phyloP scores from a whole-genome alignment of 2,888 invertebrate genomes.

The Heliothis peltigera region DNA sequence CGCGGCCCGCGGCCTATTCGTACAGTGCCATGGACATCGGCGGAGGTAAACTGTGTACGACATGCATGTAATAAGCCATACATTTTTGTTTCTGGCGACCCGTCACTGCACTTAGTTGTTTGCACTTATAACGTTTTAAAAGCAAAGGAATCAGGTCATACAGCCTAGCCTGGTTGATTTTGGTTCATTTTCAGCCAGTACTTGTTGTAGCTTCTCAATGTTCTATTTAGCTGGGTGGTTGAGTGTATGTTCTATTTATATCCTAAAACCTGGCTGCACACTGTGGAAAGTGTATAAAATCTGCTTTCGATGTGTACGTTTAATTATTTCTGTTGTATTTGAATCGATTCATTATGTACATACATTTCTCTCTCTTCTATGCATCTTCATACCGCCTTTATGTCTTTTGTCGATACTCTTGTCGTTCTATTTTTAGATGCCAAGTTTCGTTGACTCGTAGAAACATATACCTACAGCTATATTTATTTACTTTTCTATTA shows the following conservation, averaged over 20 bases:
- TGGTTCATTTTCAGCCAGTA: slow-evolving; percentile 67
- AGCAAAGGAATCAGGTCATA: slow-evolving; percentile 62
- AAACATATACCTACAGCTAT: neutral
- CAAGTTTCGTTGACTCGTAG: slow-evolving; percentile 32
- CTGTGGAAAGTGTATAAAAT: slow-evolving; percentile 63
- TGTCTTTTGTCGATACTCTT: slow-evolving; percentile 33
- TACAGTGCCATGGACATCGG: slow-evolving; percentile 85
- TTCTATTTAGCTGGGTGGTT: slow-evolving; percentile 75
- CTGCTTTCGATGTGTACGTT: slow-evolving; percentile 61
- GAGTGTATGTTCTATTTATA: slow-evolving; percentile 85
- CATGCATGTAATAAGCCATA: slow-evolving; percentile 79
- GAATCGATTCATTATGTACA: slow-evolving; percentile 31
- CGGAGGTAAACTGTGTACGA: slow-evolving; percentile 85
- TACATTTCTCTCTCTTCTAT: slow-evolving; percentile 34
- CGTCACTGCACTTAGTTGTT: slow-evolving; percentile 77
- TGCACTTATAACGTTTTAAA: slow-evolving; percentile 71
- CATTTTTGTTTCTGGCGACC: slow-evolving; percentile 68
- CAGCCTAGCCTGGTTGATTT: slow-evolving; percentile 64
- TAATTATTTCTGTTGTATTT: slow-evolving; percentile 47
- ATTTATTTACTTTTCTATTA: slow-evolving; percentile 53
- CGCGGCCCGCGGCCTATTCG: slow-evolving; percentile 74
- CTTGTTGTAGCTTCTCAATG: slow-evolving; percentile 64
- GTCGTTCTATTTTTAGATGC: slow-evolving; percentile 51
- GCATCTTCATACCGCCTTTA: slow-evolving; percentile 38
- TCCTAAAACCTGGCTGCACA: slow-evolving; percentile 74